Conservation (phyloP, 1,140 invertebrate genomes). For the Leguminivora glycinivorella region DNA sequence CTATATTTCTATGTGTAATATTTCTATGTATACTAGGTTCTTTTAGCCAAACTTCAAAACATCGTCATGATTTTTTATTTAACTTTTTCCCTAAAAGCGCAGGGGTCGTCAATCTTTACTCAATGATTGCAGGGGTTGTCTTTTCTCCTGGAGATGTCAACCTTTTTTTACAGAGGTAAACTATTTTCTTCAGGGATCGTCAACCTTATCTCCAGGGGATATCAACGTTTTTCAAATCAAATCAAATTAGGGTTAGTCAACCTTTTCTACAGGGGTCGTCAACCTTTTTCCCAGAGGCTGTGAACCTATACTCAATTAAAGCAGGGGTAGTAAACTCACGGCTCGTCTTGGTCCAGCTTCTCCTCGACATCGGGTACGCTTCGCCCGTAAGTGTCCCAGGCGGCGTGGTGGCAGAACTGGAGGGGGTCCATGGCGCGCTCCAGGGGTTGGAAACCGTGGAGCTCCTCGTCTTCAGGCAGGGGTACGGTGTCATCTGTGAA, state of each 20-base stretch:
- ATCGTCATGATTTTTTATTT: too few species aligned
- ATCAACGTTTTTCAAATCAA: not conserved
- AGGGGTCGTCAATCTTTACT: too few species aligned
- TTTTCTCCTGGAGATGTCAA: too few species aligned
- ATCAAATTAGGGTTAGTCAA: not conserved
- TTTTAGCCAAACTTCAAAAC: too few species aligned
- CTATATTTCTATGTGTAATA: too few species aligned
- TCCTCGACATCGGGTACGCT: slow-evolving; percentile 47
- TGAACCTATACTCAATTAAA: too few species aligned
- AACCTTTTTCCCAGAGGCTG: too few species aligned
- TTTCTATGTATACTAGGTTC: too few species aligned
- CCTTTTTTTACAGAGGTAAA: too few species aligned
- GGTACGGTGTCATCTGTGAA: slow-evolving; percentile 82
- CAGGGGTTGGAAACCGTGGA: slow-evolving; percentile 89
- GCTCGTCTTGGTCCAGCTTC: slow-evolving; percentile 40
- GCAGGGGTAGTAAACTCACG: slow-evolving; percentile 40
- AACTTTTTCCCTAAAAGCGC: too few species aligned
- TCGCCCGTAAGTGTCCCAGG: slow-evolving; percentile 60
- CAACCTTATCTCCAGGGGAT: not conserved
- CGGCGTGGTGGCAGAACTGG: slow-evolving; percentile 66
- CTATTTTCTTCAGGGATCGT: too few species aligned
- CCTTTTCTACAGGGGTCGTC: not conserved
- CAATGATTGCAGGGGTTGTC: too few species aligned
- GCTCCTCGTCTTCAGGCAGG: slow-evolving; percentile 88
- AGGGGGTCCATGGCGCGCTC: slow-evolving; percentile 81